Percentiles rank a stretch among this genome's conserved stretches.
Conservation (phyloP, 1,140 invertebrate species). For the Ruditapes philippinarum region DNA sequence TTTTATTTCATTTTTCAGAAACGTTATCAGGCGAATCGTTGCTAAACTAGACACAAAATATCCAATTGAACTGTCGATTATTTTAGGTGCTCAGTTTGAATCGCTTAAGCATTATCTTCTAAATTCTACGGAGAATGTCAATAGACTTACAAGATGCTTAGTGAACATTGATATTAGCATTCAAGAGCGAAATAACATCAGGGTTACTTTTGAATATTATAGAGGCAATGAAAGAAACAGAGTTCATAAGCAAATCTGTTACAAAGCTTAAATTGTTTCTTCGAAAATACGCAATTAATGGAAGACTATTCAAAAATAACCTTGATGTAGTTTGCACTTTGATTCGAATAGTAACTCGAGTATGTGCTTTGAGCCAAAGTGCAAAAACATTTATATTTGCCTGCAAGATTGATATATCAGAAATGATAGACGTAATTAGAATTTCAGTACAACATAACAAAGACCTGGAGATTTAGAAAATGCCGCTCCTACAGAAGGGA, state of each 20-base stretch:
- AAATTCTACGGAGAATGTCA: neutral
- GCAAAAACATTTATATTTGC: neutral
- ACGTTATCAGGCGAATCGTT: too few relatives aligned
- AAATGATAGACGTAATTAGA: neutral
- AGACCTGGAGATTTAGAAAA: too few relatives aligned
- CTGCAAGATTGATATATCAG: neutral
- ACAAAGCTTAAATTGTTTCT: neutral
- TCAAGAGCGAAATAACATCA: neutral
- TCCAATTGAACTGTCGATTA: neutral
- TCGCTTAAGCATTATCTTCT: neutral
- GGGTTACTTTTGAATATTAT: neutral
- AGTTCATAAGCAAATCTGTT: neutral
- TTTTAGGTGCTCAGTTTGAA: neutral
- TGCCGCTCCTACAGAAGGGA: too few relatives aligned
- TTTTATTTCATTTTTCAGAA: too few relatives aligned
- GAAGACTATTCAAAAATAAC: too few relatives aligned
- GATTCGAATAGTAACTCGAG: neutral
- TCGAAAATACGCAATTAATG: neutral
- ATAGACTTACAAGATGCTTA: neutral
- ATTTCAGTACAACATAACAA: too few relatives aligned
- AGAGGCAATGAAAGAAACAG: neutral
- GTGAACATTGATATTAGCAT: neutral
- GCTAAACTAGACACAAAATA: neutral
- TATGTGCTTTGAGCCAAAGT: neutral
- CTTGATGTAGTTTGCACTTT: neutral